Evolutionary conservation across 2,797 vertebrate species (phyloP), one percentile per base, ranked within the genome.

Genomic region (Danio albolineatus): DNA sequence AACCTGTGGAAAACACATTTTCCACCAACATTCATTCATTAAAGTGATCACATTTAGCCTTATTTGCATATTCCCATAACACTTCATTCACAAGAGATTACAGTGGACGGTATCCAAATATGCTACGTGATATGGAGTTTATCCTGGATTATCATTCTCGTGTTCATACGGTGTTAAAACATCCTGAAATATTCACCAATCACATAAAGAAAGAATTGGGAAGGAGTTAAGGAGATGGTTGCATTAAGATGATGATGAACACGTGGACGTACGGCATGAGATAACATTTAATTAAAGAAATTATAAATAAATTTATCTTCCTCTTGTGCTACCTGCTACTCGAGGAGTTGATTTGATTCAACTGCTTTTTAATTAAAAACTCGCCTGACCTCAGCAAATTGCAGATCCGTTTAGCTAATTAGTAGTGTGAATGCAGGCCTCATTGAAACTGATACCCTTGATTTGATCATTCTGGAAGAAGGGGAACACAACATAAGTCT

Each of bases 201-300:
- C 4, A 10, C 53, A 78, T 19, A n/a, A 60, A 69, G 39, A 13
- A 1, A 60, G 10, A 51, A 13, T 10, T 10, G 2, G 12, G 14
- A 7, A 13, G 12, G 12, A 1, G 28, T 83, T 86, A 78, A 19
- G 2, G 17, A 81, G 86, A 86, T 79, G 84, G 76, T 89, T 91
- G 85, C 85, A 74, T 86, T 84, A 85, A 78, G 91, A 88, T 91
- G 89, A 91, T 87, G 87, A 90, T 87, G 88, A 89, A 80, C 17
- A 70, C 73, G 86, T 88, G 91, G 76, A 89, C 89, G 90, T 90
- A 89, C 86, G 83, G 86, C 73, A 62, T 86, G 87, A 89, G 93
- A 95, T 95, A 94, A 94, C 90, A 88, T 89, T 93, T 94, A 94
- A 95, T 95, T 93, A 93, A 87, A 91, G 66, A 90, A 46, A 56